These are phyloP conservation scores for Ephialtes manifestator DNA, from an alignment of 2,888 invertebrate species.

Conservation along the genomic window DNA sequence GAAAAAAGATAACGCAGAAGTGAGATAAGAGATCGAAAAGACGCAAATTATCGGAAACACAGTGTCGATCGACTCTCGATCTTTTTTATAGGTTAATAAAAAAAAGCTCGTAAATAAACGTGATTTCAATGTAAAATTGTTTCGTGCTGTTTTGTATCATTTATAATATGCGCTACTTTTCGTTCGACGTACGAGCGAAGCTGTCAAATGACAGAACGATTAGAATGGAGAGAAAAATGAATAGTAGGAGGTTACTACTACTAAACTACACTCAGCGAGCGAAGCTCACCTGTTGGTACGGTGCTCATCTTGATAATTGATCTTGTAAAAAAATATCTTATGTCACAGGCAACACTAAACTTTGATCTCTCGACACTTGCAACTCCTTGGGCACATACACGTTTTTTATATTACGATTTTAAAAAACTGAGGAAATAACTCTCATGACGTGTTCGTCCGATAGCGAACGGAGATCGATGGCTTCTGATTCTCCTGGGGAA, in stretches of 20 bases:
- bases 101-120: not conserved
- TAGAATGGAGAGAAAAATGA: constrained; percentile 31
- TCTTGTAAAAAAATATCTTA: not conserved
- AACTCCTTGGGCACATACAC: constrained; percentile 1
- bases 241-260: constrained; percentile 44
- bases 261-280: constrained; percentile 66
- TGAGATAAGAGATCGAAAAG: constrained; percentile 3
- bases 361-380: constrained; percentile 15
- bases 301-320: constrained; percentile 78
- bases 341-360: constrained; percentile 17
- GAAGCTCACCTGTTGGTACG: constrained; percentile 82
- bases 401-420: constrained; percentile 21
- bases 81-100: constrained; percentile 31
- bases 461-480: constrained; percentile 77
- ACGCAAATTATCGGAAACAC: not conserved
- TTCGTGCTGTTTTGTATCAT: not conserved
- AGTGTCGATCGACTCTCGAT: constrained; percentile 4
- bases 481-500: constrained; percentile 73
- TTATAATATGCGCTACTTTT: not conserved
- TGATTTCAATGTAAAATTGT: not conserved
- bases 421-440: constrained; percentile 59
- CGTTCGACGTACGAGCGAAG: not conserved
- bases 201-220: constrained; percentile 6
- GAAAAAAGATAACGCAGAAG: not conserved
- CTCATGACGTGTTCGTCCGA: constrained; percentile 73